A percentile compares a stretch with the other conserved stretches of the same genome.
phyloP scores from a whole-genome alignment of 2,888 invertebrate genomes.

The Andrena bicolor region DNA sequence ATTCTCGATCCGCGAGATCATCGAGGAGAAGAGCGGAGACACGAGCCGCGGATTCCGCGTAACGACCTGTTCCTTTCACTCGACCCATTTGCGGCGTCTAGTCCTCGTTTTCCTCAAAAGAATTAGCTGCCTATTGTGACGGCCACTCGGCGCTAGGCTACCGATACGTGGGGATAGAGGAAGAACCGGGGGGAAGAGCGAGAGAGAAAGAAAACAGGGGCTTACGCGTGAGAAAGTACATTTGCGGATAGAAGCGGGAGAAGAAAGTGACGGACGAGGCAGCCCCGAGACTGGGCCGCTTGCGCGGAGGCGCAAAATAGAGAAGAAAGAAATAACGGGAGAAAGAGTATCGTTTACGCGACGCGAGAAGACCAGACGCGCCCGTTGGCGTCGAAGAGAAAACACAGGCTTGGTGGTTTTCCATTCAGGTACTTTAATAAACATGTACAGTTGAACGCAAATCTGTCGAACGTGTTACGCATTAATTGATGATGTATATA shows the following conservation, averaged over 20 bases:
- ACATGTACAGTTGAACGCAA: constrained; percentile 57
- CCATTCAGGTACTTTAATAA: constrained; percentile 64
- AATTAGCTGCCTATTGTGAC: constrained; percentile 35
- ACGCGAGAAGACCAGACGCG: constrained; percentile 16
- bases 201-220: background rate
- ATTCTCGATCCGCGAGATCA: background rate
- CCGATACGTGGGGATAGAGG: background rate
- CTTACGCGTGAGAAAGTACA: constrained; percentile 23
- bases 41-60: constrained; percentile 1
- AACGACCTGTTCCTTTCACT: constrained; percentile 28
- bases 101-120: constrained; percentile 2
- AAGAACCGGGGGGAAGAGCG: background rate
- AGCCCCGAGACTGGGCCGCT: background rate
- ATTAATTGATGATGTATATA: constrained; percentile 49
- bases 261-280: constrained; percentile 24
- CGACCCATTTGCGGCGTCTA: background rate
- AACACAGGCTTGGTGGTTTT: constrained; percentile 48
- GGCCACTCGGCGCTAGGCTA: background rate
- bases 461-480: constrained; percentile 27
- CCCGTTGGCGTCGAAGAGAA: constrained; percentile 38
- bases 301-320: background rate
- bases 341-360: constrained; percentile 36
- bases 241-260: constrained; percentile 23
- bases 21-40: background rate
- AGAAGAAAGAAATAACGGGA: background rate